These are phyloP conservation scores for Ambastaia sidthimunki DNA, from an alignment of 2,797 vertebrate genomes.

Conservation along the genomic window DNA sequence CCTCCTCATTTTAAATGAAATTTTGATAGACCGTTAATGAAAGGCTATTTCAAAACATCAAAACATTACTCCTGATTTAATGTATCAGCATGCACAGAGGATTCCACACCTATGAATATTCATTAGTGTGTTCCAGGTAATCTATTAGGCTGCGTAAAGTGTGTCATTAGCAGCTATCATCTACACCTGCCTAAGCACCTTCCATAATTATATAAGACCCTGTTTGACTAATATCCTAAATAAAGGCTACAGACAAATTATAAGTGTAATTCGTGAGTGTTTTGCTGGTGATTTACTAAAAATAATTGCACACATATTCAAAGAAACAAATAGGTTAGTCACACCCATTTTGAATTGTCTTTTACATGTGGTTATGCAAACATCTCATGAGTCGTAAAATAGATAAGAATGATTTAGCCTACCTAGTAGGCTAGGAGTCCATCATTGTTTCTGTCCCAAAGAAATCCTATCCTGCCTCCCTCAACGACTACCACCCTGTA, in stretches of 20 bases:
- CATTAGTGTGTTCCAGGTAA: slow-evolving; percentile 41
- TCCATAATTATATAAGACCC: neutral
- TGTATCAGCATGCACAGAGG: slow-evolving; percentile 29
- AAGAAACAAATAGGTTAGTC: neutral
- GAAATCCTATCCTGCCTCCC: too few relatives aligned
- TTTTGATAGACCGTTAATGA: slow-evolving; percentile 41
- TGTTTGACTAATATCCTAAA: neutral
- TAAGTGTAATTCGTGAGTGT: neutral
- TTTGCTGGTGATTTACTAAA: neutral
- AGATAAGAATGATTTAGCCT: too few relatives aligned
- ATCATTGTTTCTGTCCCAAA: too few relatives aligned
- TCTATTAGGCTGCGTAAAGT: slow-evolving; percentile 32
- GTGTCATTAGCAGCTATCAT: slow-evolving; percentile 40
- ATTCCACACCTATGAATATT: slow-evolving; percentile 51
- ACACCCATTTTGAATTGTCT: neutral
- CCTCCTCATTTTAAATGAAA: slow-evolving; percentile 29
- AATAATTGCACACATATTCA: neutral
- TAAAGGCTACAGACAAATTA: neutral
- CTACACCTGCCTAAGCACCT: slow-evolving; percentile 20
- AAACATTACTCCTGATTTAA: slow-evolving; percentile 20
- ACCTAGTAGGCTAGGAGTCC: too few relatives aligned
- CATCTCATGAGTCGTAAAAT: too few relatives aligned
- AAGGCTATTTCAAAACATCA: slow-evolving; percentile 39
- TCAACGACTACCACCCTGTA: too few relatives aligned
- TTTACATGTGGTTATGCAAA: neutral